Evolutionary conservation across 1,140 invertebrate species (phyloP).

Genomic region (Drosophila insularis): DNA sequence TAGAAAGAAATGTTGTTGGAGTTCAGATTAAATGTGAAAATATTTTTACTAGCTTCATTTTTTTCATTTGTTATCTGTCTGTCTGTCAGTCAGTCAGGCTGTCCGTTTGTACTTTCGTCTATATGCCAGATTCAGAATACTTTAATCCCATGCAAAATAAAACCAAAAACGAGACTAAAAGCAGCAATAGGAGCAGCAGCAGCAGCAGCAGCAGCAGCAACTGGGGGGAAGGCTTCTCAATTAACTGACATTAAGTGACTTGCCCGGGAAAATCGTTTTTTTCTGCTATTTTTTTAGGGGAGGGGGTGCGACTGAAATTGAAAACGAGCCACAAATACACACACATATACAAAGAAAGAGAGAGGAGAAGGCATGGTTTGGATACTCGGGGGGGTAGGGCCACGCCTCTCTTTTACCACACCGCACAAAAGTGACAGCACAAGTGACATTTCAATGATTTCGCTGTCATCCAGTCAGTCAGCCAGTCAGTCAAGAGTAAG

Average conservation of each 20-base stretch:
- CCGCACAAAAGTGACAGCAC: conserved; percentile 52
- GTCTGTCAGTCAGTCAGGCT: not conserved
- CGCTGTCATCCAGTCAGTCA: conserved; percentile 56
- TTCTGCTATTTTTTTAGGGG: conserved; percentile 1
- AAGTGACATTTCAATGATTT: conserved; percentile 67
- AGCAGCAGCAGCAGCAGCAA: not conserved
- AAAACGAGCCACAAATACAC: conserved; percentile 34
- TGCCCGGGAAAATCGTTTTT: conserved; percentile 17
- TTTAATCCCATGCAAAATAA: conserved; percentile 35
- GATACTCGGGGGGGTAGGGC: not conserved
- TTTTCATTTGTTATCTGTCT: not conserved
- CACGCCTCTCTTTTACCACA: conserved; percentile 5
- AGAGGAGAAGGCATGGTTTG: not conserved
- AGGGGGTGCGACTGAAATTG: conserved; percentile 42
- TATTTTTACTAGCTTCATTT: conserved; percentile 10
- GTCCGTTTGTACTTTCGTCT: no score
- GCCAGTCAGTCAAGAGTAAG: conserved; percentile 20
- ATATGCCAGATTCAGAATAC: not conserved
- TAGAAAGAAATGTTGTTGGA: not conserved
- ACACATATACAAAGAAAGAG: not conserved
- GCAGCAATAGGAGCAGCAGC: not conserved
- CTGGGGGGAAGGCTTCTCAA: conserved; percentile 31
- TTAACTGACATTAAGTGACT: conserved; percentile 56
- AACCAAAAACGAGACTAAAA: conserved; percentile 3
- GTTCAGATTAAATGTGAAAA: conserved; percentile 32